Conservation (phyloP, 2,888 invertebrate genomes). For the Pachydiplax longipennis region DNA sequence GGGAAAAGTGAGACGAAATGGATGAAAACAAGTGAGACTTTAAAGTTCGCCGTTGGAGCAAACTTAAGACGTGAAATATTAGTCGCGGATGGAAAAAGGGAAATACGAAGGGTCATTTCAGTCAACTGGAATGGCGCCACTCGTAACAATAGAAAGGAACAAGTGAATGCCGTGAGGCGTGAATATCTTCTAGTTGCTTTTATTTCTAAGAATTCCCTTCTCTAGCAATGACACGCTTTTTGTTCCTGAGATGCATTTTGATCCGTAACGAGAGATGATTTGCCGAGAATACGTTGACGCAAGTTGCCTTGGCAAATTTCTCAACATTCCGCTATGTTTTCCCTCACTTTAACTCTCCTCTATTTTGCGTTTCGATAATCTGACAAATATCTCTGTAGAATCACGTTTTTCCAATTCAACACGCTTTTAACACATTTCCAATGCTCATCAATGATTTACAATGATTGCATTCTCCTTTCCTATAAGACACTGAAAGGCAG, state of each 20-base stretch:
- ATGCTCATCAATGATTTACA: too few relatives aligned
- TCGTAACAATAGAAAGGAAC: slow-evolving; percentile 22
- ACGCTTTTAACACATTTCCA: too few relatives aligned
- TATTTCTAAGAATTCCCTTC: not conserved
- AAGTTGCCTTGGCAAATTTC: too few relatives aligned
- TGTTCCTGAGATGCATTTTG: not conserved
- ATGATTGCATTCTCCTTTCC: too few relatives aligned
- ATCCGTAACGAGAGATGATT: not conserved
- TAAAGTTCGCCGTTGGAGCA: not conserved
- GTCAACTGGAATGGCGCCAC: not conserved
- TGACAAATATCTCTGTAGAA: too few relatives aligned
- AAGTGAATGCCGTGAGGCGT: slow-evolving; percentile 16
- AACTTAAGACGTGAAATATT: not conserved
- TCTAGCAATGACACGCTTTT: not conserved
- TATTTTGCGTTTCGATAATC: too few relatives aligned
- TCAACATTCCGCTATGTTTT: too few relatives aligned
- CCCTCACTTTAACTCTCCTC: too few relatives aligned
- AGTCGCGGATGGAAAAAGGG: not conserved
- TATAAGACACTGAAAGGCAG: too few relatives aligned
- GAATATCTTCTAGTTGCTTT: not conserved
- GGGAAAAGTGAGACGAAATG: not conserved
- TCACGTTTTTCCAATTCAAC: too few relatives aligned
- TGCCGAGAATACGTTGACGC: not conserved
- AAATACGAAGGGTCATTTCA: not conserved
- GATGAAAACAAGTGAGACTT: not conserved